Base-by-base conservation (phyloP, 2,113 vertebrate genomes). In the Colaptes auratus region DNA sequence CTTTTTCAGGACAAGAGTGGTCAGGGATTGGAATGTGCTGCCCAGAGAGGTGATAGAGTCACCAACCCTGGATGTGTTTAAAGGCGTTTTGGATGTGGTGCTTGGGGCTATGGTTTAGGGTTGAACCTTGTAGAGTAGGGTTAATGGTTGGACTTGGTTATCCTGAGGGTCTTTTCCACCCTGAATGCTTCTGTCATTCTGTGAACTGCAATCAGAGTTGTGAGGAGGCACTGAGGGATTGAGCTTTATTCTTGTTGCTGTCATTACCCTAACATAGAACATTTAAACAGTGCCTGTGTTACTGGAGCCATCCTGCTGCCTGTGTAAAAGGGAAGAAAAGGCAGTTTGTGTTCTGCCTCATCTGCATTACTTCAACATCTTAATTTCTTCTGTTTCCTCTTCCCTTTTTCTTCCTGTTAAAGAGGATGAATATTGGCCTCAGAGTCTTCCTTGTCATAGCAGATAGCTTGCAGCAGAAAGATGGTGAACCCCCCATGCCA, bases 351-450 rank as follows among this genome's bases (percentile, higher is more conserved):
- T 69, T 89, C 58, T 90, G 16, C 28, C 8, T 78, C 10, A 28
- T 66, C 10, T 84, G 3, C 75, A 5, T 55, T 85, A 46, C 6
- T 28, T 82, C 21, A 69, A 3, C 69, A 6, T 74, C 60, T 6
- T 31, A 56, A 67, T 77, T 76, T 56, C 7, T 85, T 85, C n/a
- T 74, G 16, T 50, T 93, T 86, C 56, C 7, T 94, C 36, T 79
- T 86, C 72, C 67, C 8, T 78, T 88, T 75, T 88, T 82, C 74
- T 73, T 91, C 48, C 50, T 9, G 12, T 76, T 91, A 8, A 97
- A 99, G 99, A 98, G 99, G 95, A 99, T 99, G 99, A 99, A 99
- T 97, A 99, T 99, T 1, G 99, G 99, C 86, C 98, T 99, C 96
- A 97, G 99, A 96, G 99, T 99, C 82, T 99, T 99, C 98, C 98